A percentile compares a stretch with the other conserved stretches of the same genome.
Conservation (phyloP, 2,113 vertebrate species). For the Probosciger aterrimus region DNA sequence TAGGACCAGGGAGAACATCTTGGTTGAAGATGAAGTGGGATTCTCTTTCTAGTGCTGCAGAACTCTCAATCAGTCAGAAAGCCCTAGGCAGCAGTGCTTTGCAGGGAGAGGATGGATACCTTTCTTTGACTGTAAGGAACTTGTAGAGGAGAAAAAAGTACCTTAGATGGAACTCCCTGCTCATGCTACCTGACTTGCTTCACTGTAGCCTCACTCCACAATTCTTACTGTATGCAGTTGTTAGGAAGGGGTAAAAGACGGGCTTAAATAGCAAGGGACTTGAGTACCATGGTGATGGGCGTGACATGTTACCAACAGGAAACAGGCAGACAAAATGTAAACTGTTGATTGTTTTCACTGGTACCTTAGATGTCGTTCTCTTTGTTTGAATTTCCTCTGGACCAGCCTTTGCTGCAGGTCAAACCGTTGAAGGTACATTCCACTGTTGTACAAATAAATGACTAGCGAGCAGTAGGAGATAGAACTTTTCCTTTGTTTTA, state of each 20-base stretch:
- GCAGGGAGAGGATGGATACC: neutral
- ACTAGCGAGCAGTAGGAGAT: neutral
- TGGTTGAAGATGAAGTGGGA: neutral
- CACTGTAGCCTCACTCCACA: neutral
- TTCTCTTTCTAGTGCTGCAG: neutral
- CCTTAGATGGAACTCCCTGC: neutral
- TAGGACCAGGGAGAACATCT: neutral
- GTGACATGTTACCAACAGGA: neutral
- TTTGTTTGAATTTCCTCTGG: constrained; percentile 26
- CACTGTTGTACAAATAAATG: neutral
- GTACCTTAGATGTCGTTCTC: neutral
- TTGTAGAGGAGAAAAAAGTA: neutral
- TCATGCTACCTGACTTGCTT: neutral
- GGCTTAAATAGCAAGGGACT: neutral
- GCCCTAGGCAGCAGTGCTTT: neutral
- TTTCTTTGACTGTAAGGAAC: neutral
- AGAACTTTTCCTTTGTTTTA: neutral
- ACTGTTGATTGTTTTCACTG: neutral
- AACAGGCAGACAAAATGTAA: neutral
- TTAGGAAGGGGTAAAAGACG: neutral
- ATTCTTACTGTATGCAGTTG: neutral
- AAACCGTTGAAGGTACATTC: neutral
- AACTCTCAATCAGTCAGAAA: neutral
- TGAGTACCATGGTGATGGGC: neutral
- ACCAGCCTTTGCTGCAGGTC: neutral